Evolutionary conservation across 30 jellyfish, hydroid and myxozoan species (phyloP), one percentile per base, ranked within the genome.

Genomic region (Pelagia noctiluca): DNA sequence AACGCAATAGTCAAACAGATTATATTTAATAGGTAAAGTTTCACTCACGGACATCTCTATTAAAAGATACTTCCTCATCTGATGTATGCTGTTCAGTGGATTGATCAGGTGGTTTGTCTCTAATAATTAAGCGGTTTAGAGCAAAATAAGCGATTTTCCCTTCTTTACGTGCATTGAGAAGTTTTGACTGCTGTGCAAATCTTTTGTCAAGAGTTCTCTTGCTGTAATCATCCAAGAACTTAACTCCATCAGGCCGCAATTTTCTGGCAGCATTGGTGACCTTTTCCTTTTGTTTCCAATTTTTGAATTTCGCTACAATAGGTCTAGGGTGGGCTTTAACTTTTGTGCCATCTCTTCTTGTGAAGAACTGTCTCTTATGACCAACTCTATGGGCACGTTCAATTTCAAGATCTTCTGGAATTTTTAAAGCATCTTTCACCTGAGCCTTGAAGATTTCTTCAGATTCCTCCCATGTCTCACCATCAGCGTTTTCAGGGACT

Each of bases 311-410:
- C 68, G 76, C 76, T 63, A 63, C 50, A 63, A 63, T 63, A 63
- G 76, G 76, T 63, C 50, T 63, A 63, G 53, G 76, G 50, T 63
- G 22, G 48, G 50, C 76, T 33, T 63, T 63, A 63, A 28, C 76
- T 63, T 63, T 33, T 63, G 11, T 30, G 76, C 50, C 76, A 28
- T 28, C 50, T 28, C 76, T 33, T 63, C 76, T 63, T 52, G 68
- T 52, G 68, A 52, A 52, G 68, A 52, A 52, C 68, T 52, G 68
- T 30, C 78, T 35, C 50, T 35, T 35, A 11, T 64, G 54, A 64
- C 78, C 78, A 64, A 64, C 78, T 64, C 78, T 32, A 64, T 64
- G 78, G 54, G 78, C 78, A 64, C 63, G 78, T 64, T 64, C 78
- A 64, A 64, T 64, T 64, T 35, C 54, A 11, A 64, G 50, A 24